Base-by-base conservation (phyloP, 2,113 vertebrate species). In the Hippoglossus stenolepis region DNA sequence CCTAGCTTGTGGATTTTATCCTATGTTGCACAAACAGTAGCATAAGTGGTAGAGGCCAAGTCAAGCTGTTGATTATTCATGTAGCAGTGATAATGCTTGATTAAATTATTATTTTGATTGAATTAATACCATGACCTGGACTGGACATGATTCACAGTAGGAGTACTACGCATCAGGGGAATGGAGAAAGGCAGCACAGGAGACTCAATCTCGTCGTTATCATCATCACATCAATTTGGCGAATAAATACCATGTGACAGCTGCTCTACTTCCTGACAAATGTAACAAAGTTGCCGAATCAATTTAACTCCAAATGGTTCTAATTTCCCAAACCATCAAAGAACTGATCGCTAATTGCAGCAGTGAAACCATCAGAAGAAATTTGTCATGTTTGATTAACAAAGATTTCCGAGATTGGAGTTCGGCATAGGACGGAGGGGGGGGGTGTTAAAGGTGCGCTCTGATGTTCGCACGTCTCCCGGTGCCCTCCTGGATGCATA, bases 281-380 rank as follows among this genome's bases (percentile, higher is more conserved):
- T 77, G 35, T 26, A 53, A 57, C n/a, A 47, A 9, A 57, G 49
- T 23, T 14, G 6, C 35, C 45, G 43, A 77, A 65, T 65, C 75
- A 65, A 65, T 63, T 73, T 21, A 62, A 60, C 40, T 75, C 60
- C 71, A 74, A 84, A 80, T 18, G 31, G 1, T 54, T 66, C 51
- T 73, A 65, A 77, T 82, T 83, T 80, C 47, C 38, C 45, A 60
- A 85, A 70, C 21, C 51, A 45, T 69, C 65, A 71, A 58, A 67
- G 47, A 70, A 35, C 31, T 35, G 43, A 70, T 69, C 70, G n/a
- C 35, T 54, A 60, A 75, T 65, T 65, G 66, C n/a, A 3, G 35
- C 12, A 13, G 18, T 40, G 73, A 70, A 28, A 47, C 8, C n/a
- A 43, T 13, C 11, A 13, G 10, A 43, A 12, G 40, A 3, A 43